Conservation (phyloP, 2,888 invertebrate genomes). For the Amblyteles armatorius region DNA sequence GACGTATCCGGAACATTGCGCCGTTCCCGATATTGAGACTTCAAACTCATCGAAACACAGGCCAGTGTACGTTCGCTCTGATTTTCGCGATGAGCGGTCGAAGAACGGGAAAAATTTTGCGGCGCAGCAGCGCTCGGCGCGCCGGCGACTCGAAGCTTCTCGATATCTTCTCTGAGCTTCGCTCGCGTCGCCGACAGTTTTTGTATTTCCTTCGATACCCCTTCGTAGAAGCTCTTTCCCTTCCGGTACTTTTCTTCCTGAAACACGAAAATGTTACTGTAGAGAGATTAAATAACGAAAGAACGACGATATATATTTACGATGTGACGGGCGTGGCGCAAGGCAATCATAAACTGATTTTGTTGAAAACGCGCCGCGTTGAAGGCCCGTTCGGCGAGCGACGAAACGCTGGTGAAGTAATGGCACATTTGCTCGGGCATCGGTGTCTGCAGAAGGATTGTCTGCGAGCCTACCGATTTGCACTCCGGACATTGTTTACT, state of each 20-base stretch:
- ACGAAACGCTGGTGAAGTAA: slow-evolving; percentile 14
- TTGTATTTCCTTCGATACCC: not conserved
- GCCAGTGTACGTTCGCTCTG: not conserved
- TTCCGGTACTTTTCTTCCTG: slow-evolving; percentile 26
- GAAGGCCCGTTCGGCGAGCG: not conserved
- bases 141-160: not conserved
- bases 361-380: slow-evolving; percentile 40
- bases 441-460: slow-evolving; percentile 32
- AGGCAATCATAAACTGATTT: slow-evolving; percentile 10
- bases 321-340: slow-evolving; percentile 25
- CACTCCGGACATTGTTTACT: slow-evolving; percentile 43
- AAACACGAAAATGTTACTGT: not conserved
- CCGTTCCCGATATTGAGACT: not conserved
- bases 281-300: not conserved
- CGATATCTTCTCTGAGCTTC: not conserved
- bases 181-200: not conserved
- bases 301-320: slow-evolving; percentile 18
- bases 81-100: not conserved
- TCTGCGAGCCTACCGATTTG: not conserved
- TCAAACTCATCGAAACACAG: not conserved
- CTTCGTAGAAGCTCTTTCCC: not conserved
- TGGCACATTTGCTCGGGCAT: slow-evolving; percentile 15
- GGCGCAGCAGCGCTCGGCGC: not conserved
- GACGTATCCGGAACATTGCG: not conserved
- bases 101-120: not conserved